Evolutionary conservation across 37 sponge, comb jelly and placozoan genomes (phyloP), one percentile per base, ranked within the genome.

Genomic region (Haliclona indistincta): DNA sequence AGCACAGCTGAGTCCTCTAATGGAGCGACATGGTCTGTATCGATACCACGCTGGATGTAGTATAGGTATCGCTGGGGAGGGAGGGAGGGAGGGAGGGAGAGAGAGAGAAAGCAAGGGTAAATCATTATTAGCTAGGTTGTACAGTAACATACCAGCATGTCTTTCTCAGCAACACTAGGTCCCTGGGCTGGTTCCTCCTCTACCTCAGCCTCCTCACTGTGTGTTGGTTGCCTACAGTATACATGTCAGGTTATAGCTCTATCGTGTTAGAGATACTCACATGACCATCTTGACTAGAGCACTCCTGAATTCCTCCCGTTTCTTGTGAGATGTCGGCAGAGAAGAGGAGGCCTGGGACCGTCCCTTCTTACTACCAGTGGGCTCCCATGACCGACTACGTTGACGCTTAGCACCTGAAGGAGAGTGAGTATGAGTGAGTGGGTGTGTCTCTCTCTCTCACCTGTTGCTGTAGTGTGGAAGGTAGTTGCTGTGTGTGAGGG

Each of bases 41-140:
- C 99, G 28, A 97, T 94, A 11, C 99, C 99, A 82, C 94, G 86
- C 44, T 94, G 90, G 51, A 97, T 94, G 85, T 97, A 97, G 86
- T 97, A 97, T 44, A 86, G 83, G 75, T 97, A 97, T 36, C 99
- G 80, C 97, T 96, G 75, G 67, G 10, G 40, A 65, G 67, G 67
- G 67, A 10, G 67, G 67, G 10, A 34, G 39, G 39, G 39, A 65
- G 62, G 25, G 62, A 60, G 62, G 25, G 25, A 19, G 56, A 33
- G 32, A 66, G 33, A 55, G 19, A 0, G 65, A 30, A 75, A 56
- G 45, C 5, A 56, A 25, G 33, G 28, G 47, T 19, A 7, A 81
- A n/a, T 35, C 11, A 34, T 70, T 8, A 8, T 36, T 33, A 15
- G 67, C 6, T 43, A 22, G 5, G 22, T 6, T 38, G 5, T 7